Conservation (phyloP, 2,888 invertebrate genomes). For the Venusia cambrica region DNA sequence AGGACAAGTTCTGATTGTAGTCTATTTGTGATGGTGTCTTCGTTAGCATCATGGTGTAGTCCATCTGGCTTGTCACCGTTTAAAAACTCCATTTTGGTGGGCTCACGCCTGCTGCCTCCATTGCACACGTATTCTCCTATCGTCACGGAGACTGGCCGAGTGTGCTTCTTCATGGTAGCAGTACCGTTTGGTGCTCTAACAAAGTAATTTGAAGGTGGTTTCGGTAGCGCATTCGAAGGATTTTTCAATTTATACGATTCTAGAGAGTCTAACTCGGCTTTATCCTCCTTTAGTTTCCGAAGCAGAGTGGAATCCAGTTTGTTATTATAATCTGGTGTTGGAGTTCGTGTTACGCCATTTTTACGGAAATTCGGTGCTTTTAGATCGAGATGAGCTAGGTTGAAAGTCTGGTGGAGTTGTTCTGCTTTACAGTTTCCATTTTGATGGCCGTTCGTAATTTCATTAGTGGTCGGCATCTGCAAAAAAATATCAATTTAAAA, state of each 20-base stretch:
- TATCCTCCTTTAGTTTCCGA: conserved; percentile 68
- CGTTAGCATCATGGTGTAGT: conserved; percentile 45
- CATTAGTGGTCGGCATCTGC: conserved; percentile 64
- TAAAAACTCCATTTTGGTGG: conserved; percentile 87
- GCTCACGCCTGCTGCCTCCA: conserved; percentile 80
- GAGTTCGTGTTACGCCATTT: conserved; percentile 60
- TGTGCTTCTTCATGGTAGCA: conserved; percentile 80
- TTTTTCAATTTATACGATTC: conserved; percentile 88
- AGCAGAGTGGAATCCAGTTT: conserved; percentile 46
- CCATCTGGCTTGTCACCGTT: conserved; percentile 65
- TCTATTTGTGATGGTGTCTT: conserved; percentile 81
- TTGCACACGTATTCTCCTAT: conserved; percentile 85
- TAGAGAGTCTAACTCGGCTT: conserved; percentile 87
- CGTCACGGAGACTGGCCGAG: conserved; percentile 84
- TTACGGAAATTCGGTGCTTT: conserved; percentile 54
- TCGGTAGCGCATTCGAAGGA: conserved; percentile 81
- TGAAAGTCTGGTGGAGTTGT: conserved; percentile 6
- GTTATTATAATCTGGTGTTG: conserved; percentile 67
- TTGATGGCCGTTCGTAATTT: conserved; percentile 51
- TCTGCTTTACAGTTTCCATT: conserved; percentile 49
- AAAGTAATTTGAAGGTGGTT: conserved; percentile 87
- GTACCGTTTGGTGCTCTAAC: conserved; percentile 78
- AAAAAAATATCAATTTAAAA: too few species aligned
- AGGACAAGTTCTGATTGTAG: conserved; percentile 88
- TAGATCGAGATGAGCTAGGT: conserved; percentile 34